Base-by-base conservation (phyloP, 2,797 vertebrate species). In the Phrynocephalus forsythii region DNA sequence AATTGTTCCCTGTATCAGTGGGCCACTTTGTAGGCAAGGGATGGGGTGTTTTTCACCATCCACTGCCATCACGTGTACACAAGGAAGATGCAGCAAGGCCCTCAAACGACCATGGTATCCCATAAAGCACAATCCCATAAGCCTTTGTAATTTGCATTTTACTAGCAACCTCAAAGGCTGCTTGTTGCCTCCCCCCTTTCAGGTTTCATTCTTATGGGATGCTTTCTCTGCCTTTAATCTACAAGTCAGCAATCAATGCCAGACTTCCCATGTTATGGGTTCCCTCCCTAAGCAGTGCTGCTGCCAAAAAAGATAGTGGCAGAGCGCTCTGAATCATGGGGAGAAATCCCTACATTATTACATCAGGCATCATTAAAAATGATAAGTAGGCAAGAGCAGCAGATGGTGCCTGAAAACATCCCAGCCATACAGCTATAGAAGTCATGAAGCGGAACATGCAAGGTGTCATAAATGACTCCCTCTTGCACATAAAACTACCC, bases 321-420 rank as follows among this genome's bases (percentile, higher is more conserved):
- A 82, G 48, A 91, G 75, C 82, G 93, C 93, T 91, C 83, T 90
- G 87, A 89, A 67, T 6, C 22, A 88, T 71, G 48, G 76, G 30
- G 77, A 33, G 50, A 91, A 82, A 89, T 78, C 68, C 2, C 44
- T 56, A 18, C 84, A 86, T 94, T 95, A 86, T 94, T 95, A 89
- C 84, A 91, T 91, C 88, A 95, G 87, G 90, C 28, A 73, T 79
- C 78, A 88, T 94, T 95, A 95, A 94, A 89, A 92, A 13, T 79
- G 50, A 91, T 93, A 93, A 88, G 24, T 77, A 83, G 90, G 82
- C 71, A 91, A 80, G 89, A 63, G 0, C 71, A 86, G 13, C 76
- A 69, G 76, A 79, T 79, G 76, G 84, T 86, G 44, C 75, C 76
- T 79, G 76, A 33, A 71, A 86, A 69, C 48, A 56, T 86, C 76